Base-by-base conservation (phyloP, 2,113 vertebrate species). In the Siniperca knerii region DNA sequence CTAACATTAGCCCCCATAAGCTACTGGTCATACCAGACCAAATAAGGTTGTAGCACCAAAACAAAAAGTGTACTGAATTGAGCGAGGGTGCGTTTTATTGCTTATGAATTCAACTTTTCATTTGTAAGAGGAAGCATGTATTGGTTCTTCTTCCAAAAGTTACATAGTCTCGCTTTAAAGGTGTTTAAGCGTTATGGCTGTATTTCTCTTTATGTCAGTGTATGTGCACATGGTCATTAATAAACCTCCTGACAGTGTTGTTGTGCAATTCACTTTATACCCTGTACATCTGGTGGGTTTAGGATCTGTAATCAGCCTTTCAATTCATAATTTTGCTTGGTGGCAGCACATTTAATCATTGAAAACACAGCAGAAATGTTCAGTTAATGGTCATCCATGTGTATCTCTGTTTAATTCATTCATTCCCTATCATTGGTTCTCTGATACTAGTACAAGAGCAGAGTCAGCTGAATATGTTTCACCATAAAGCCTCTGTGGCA, bases 381-480 rank as follows among this genome's bases (percentile, higher is more conserved):
- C 67, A 81, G 62, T 25, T 25, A 74, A 54, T 55, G 42, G 15
- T 48, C 33, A 81, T 81, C 52, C 48, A 11, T 33, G 35, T 71
- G 61, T 35, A 25, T 57, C 67, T 55, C 54, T 23, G n/a, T 75
- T 75, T 75, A 48, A 87, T 76, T 67, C 62, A 73, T 76, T 79
- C 62, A 33, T 40, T 79, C 40, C 16, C 23, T 69, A 64, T 80
- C 68, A 48, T 58, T 57, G 65, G 29, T 8, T 72, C 61, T 68
- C 79, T 78, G 21, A 77, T 23, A 75, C 58, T 60, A 37, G 78
- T 65, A 71, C 79, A 48, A 71, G 48, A 78, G 65, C 65, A 80
- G 64, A 85, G 60, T 90, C 82, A 83, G 84, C 86, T 46, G 75
- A 79, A 85, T 83, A 18, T 57, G 65, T 61, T 70, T 82, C 80